Evolutionary conservation across 2,888 invertebrate genomes (phyloP).

Genomic region (Oscheius sp.): DNA sequence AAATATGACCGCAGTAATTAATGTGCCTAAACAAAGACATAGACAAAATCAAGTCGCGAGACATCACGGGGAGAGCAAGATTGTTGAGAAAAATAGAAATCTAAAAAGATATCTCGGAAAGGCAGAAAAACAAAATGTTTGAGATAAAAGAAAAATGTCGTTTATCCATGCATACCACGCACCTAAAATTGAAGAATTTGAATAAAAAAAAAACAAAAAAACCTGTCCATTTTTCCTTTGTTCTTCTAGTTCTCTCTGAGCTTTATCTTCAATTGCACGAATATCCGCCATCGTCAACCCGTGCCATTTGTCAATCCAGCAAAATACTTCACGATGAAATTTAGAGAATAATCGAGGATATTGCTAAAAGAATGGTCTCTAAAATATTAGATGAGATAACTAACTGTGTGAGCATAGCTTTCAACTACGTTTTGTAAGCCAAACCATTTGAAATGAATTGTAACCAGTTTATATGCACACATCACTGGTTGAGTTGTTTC

Average conservation of each 20-base stretch:
- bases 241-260: constrained; percentile 75
- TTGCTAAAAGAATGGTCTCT: constrained; percentile 54
- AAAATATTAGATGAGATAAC: not conserved
- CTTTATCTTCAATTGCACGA: constrained; percentile 91
- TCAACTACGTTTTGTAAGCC: constrained; percentile 90
- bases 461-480: constrained; percentile 97
- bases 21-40: no score
- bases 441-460: constrained; percentile 98
- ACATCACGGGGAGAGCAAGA: constrained; percentile 13
- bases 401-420: constrained; percentile 72
- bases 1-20: no score
- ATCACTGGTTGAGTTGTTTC: constrained; percentile 77
- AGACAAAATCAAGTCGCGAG: constrained; percentile 26
- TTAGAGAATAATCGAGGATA: constrained; percentile 86
- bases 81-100: constrained; percentile 25
- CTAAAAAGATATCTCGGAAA: constrained; percentile 8
- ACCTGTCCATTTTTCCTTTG: constrained; percentile 57
- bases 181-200: not conserved
- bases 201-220: not conserved
- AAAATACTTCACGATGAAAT: constrained; percentile 98
- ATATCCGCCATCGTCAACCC: constrained; percentile 98
- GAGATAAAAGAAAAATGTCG: not conserved
- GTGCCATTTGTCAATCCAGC: constrained; percentile 97
- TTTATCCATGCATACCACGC: constrained; percentile 22
- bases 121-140: not conserved